Conservation (phyloP, 2,797 vertebrate species). For the Pterois miles region DNA sequence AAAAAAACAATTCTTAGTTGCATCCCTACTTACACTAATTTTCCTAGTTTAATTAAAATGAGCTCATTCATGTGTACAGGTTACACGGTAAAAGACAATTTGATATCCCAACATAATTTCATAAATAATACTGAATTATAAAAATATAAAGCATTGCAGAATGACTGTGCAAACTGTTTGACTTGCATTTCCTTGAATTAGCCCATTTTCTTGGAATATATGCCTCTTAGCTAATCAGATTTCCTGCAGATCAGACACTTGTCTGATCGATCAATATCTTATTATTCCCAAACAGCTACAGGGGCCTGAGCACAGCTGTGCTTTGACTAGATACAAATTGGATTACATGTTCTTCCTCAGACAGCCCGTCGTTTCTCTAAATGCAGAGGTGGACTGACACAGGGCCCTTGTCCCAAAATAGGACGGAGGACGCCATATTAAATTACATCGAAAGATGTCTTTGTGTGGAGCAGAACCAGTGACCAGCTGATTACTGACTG, state of each 20-base stretch:
- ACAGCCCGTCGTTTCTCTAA: conserved; percentile 31
- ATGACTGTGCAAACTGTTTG: neutral
- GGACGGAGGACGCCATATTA: conserved; percentile 28
- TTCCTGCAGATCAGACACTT: conserved; percentile 5
- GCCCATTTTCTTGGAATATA: conserved; percentile 28
- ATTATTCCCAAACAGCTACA: conserved; percentile 38
- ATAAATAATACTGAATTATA: neutral
- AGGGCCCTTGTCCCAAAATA: conserved; percentile 43
- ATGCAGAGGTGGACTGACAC: neutral
- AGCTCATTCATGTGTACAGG: neutral
- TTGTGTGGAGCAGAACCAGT: conserved; percentile 29
- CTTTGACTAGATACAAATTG: conserved; percentile 25
- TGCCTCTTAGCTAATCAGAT: conserved; percentile 27
- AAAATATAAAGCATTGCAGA: neutral
- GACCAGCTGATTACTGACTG: neutral
- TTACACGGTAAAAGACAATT: neutral
- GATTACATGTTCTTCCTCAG: conserved; percentile 44
- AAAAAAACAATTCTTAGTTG: neutral
- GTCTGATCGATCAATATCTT: conserved; percentile 34
- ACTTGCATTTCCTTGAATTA: neutral
- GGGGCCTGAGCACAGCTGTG: neutral
- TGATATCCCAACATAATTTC: neutral
- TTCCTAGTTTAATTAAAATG: neutral
- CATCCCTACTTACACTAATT: neutral
- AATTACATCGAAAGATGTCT: conserved; percentile 52